Evolutionary conservation across 1,140 invertebrate genomes (phyloP).

Genomic region (Coelopa frigida): DNA sequence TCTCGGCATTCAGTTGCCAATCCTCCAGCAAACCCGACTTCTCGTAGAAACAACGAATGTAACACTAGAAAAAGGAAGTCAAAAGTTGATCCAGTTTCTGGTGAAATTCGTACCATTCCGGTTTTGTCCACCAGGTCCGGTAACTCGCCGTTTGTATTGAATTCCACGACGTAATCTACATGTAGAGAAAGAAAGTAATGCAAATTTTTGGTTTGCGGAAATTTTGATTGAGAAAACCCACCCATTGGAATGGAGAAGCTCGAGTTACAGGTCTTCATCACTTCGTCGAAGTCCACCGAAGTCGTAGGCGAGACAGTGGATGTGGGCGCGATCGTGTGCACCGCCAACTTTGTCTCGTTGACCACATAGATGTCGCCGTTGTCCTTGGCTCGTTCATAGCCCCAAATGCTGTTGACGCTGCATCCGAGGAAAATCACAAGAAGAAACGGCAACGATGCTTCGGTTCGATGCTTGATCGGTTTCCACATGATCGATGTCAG

Average conservation of each 20-base stretch:
- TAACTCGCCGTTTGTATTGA: constrained; percentile 29
- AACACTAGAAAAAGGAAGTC: constrained; percentile 22
- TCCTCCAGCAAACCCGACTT: constrained; percentile 31
- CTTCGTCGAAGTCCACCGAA: constrained; percentile 28
- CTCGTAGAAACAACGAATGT: constrained; percentile 37
- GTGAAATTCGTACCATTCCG: constrained; percentile 25
- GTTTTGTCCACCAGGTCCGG: constrained; percentile 33
- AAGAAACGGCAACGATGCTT: no score
- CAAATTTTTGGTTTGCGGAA: not conserved
- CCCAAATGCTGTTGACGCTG: not conserved
- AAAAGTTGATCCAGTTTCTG: not conserved
- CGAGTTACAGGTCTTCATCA: constrained; percentile 26
- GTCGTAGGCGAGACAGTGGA: no score
- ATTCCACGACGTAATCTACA: constrained; percentile 25
- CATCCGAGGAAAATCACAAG: no score
- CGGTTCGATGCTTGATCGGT: no score
- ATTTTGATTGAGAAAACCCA: constrained; percentile 15
- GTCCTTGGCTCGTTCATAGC: constrained; percentile 5
- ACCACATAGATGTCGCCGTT: constrained; percentile 14
- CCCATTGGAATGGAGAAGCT: constrained; percentile 34
- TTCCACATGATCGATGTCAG: no score
- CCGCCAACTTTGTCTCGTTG: not conserved
- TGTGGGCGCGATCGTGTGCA: no score
- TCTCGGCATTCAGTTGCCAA: constrained; percentile 27
- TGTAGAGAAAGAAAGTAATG: not conserved